Evolutionary conservation across 2,113 vertebrate species (phyloP), one percentile per base, ranked within the genome.

Genomic region (Opisthocomus hoazin): DNA sequence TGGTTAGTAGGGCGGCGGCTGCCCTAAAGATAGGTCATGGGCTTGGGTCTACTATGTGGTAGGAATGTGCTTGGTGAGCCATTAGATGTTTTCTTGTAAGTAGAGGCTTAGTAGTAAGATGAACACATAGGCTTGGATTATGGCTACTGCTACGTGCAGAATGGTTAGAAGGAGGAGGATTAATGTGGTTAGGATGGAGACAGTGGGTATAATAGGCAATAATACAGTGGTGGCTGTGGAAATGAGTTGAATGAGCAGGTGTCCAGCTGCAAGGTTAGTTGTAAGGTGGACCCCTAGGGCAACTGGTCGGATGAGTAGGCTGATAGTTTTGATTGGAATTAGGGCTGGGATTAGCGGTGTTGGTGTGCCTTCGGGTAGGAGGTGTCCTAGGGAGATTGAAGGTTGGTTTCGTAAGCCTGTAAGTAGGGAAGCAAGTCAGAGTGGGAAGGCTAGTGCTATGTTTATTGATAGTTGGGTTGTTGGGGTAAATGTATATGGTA

Each of bases 21-120:
- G 64, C 66, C 1, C 76, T 82, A 1, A 54, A 95, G 2, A 95
- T 39, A 0, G 88, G 71, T n/a, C 93, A 96, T 0, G 88, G 74
- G 69, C 88, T 96, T 6, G 94, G 92, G 30, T 96, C 84, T 20
- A 95, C 70, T 91, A 70, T 81, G 6, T 89, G 70, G 16, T 93
- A 95, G 8, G 87, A 34, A 13, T 94, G 90, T 37, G 58, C 65
- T 94, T 97, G 94, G 63, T 87, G 71, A 21, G 88, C 85, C 90
- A 96, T 79, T 96, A 94, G 5, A 37, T 45, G 15, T 97, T 96
- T 66, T 96, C 84, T 91, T 87, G 75, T 77, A 96, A 51, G 32
- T 97, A 95, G 2, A 96, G 53, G 32, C 50, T 96, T 43, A 92
- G 9, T 15, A 95, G 57, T 11, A 96, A n/a, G 3, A 36, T 54